Evolutionary conservation across 2,797 vertebrate species (phyloP).

Genomic region (Protosalanx chinensis): DNA sequence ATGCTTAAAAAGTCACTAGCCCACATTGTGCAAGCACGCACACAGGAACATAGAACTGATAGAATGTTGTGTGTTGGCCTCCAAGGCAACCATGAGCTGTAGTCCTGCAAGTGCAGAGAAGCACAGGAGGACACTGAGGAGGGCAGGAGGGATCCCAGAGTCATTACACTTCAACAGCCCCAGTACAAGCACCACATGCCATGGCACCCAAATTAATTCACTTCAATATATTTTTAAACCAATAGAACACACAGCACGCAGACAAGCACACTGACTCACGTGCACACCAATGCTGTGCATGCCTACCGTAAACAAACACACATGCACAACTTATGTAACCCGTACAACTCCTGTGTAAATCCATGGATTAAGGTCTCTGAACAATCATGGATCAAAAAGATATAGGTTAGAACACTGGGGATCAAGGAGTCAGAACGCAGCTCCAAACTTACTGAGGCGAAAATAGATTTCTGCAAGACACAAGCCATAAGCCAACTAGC

Average conservation of each 20-base stretch:
- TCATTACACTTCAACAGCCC: constrained; percentile 51
- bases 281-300: neutral
- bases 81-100: neutral
- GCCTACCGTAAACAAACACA: neutral
- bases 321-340: neutral
- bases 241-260: constrained; percentile 12
- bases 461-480: neutral
- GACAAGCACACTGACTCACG: constrained; percentile 16
- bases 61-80: constrained; percentile 26
- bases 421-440: neutral
- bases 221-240: constrained; percentile 25
- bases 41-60: neutral
- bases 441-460: neutral
- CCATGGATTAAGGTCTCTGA: constrained; percentile 31
- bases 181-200: constrained; percentile 28
- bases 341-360: constrained; percentile 13
- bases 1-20: neutral
- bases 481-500: neutral
- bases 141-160: constrained; percentile 27
- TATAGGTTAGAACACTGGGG: neutral
- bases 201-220: constrained; percentile 52
- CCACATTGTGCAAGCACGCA: neutral
- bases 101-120: neutral
- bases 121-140: constrained; percentile 40
- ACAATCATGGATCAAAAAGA: constrained; percentile 30